Evolutionary conservation across 2,888 invertebrate species (phyloP).

Genomic region (Sminthurides aquaticus): DNA sequence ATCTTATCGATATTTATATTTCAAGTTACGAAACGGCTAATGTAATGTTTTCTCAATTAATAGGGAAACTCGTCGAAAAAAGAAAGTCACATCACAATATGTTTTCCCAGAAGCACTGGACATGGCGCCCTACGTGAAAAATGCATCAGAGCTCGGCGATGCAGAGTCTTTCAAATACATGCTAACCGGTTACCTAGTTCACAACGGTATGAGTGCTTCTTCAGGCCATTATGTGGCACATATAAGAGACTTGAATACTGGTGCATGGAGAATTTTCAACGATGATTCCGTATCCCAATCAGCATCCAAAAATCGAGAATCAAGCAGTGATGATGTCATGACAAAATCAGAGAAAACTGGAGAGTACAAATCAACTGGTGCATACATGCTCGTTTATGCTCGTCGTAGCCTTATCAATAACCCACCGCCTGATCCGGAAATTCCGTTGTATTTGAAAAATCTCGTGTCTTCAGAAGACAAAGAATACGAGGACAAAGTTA

Average conservation of each 20-base stretch:
- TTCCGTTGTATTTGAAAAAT: conserved; percentile 44
- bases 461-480: conserved; percentile 47
- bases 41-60: conserved; percentile 22
- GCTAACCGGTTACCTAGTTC: conserved; percentile 59
- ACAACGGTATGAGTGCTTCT: conserved; percentile 58
- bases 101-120: conserved; percentile 57
- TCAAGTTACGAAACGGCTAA: conserved; percentile 5
- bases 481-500: conserved; percentile 48
- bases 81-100: conserved; percentile 55
- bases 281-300: conserved; percentile 49
- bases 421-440: conserved; percentile 37
- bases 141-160: conserved; percentile 21
- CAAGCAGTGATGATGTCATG: conserved; percentile 15
- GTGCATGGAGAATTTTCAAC: conserved; percentile 60
- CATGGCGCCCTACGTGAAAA: conserved; percentile 48
- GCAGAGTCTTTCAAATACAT: conserved; percentile 49
- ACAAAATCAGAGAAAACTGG: conserved; percentile 10
- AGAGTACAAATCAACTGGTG: conserved; percentile 50
- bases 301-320: conserved; percentile 23
- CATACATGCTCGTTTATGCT: conserved; percentile 59
- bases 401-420: conserved; percentile 36
- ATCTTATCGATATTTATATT: conserved; percentile 8
- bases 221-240: conserved; percentile 61
- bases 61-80: conserved; percentile 54
- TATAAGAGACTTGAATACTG: conserved; percentile 50